Conservation (phyloP, 1,140 invertebrate species). For the Nasonia giraulti region DNA sequence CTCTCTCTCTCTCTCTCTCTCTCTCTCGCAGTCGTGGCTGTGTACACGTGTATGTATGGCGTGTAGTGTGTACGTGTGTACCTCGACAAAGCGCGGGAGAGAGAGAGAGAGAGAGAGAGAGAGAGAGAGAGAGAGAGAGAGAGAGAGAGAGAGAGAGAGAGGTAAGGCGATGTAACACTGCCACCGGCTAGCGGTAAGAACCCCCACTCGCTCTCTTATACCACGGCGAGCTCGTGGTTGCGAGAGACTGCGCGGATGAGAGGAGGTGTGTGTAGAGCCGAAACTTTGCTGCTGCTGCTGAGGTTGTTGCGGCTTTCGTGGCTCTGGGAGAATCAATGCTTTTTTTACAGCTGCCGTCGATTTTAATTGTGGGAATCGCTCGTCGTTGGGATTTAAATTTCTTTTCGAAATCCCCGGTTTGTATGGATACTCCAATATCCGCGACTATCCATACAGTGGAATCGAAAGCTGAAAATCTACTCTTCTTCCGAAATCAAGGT, state of each 20-base stretch:
- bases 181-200: constrained; percentile 64
- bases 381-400: too few species aligned
- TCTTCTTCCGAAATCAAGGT: too few species aligned
- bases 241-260: not conserved
- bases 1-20: constrained; percentile 8
- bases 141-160: constrained; percentile 50
- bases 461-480: too few species aligned
- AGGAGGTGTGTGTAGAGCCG: not conserved
- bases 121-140: constrained; percentile 52
- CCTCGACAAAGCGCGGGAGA: constrained; percentile 42
- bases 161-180: constrained; percentile 63
- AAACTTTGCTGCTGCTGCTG: not conserved
- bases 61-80: constrained; percentile 7
- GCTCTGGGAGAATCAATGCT: not conserved
- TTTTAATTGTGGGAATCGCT: not conserved
- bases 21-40: not conserved
- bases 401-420: too few species aligned
- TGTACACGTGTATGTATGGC: not conserved
- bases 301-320: too few species aligned
- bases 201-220: constrained; percentile 54
- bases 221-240: not conserved
- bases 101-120: constrained; percentile 45
- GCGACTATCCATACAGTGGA: too few species aligned
- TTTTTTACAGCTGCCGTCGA: not conserved
- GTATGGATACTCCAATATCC: too few species aligned